These are phyloP conservation scores for Spondyliosoma cantharus DNA, from an alignment of 2,797 vertebrate species.

Conservation along the genomic window DNA sequence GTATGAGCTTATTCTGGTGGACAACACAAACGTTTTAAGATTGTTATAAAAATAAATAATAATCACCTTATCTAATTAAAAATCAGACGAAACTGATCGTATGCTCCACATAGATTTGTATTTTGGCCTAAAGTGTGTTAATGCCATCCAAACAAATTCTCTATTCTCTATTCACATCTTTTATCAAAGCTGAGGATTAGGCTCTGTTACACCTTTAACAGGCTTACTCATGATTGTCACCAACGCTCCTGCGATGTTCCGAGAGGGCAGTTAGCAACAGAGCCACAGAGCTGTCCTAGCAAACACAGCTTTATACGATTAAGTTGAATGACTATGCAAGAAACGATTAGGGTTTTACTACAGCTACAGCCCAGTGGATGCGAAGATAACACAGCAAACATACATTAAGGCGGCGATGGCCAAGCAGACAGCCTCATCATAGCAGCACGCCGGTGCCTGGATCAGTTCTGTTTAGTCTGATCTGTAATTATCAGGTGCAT, in stretches of 20 bases:
- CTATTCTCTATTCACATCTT: slow-evolving; percentile 1
- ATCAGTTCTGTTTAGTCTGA: slow-evolving; percentile 54
- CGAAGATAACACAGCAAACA: slow-evolving; percentile 50
- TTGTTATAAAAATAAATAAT: no score
- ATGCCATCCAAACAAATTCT: neutral
- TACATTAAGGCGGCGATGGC: slow-evolving; percentile 23
- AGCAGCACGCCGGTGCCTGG: slow-evolving; percentile 13
- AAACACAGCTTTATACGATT: slow-evolving; percentile 47
- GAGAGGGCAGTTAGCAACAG: neutral
- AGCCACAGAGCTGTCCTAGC: slow-evolving; percentile 21
- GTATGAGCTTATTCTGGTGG: neutral
- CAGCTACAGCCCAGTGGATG: slow-evolving; percentile 38
- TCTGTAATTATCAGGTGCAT: slow-evolving; percentile 56
- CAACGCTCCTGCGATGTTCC: neutral
- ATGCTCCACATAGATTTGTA: neutral
- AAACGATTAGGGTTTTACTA: slow-evolving; percentile 44
- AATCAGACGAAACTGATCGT: neutral
- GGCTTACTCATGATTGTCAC: neutral
- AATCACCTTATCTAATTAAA: neutral
- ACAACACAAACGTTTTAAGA: slow-evolving; percentile 10
- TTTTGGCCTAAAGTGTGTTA: neutral
- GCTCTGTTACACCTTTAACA: slow-evolving; percentile 1
- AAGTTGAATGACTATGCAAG: slow-evolving; percentile 34
- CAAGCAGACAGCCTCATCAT: slow-evolving; percentile 38
- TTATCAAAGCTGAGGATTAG: slow-evolving; percentile 11